Evolutionary conservation across 2,888 invertebrate species (phyloP), one percentile per base, ranked within the genome.

Genomic region (Serrognathus titanus): DNA sequence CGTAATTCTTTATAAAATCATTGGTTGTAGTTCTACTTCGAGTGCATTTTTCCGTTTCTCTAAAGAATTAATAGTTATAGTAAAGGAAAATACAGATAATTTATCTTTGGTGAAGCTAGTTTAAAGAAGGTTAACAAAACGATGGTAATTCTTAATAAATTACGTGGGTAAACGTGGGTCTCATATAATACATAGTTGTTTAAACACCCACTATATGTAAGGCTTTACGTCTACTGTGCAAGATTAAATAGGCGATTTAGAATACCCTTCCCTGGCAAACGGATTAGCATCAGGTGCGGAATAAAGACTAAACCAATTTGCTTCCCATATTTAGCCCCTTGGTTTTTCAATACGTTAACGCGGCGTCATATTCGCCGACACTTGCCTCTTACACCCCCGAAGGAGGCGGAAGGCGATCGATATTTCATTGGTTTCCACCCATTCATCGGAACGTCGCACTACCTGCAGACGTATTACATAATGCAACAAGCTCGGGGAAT

Each of bases 241-340:
- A 57, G 57, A 57, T 57, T 57, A 57, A 57, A 48, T 53, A 49
- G 48, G 53, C 49, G 52, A 57, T 57, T 57, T 57, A 57, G 48
- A 57, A 49, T 50, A 51, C 40, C 41, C 48, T 48, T 53, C 36
- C 16, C 48, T 31, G 45, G 53, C 53, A 40, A 53, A 40, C 24
- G 53, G 48, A 62, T 59, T 59, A 62, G 61, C 55, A 59, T 62
- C 59, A 62, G 61, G 61, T 61, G 61, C 50, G 55, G 49, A 53
- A 47, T 46, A 51, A 59, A 53, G 57, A 57, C 55, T 59, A 51
- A 59, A 57, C 56, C 59, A 59, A 61, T 61, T 59, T 59, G 54
- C 57, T 45, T 46, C 50, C 53, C 53, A 46, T 45, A 52, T 52
- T 52, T 52, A 52, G 52, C 46, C 46, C 20, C 52, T 46, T 41